Evolutionary conservation across 2,797 vertebrate genomes (phyloP), one percentile per base, ranked within the genome.

Genomic region (Coendou prehensilis): DNA sequence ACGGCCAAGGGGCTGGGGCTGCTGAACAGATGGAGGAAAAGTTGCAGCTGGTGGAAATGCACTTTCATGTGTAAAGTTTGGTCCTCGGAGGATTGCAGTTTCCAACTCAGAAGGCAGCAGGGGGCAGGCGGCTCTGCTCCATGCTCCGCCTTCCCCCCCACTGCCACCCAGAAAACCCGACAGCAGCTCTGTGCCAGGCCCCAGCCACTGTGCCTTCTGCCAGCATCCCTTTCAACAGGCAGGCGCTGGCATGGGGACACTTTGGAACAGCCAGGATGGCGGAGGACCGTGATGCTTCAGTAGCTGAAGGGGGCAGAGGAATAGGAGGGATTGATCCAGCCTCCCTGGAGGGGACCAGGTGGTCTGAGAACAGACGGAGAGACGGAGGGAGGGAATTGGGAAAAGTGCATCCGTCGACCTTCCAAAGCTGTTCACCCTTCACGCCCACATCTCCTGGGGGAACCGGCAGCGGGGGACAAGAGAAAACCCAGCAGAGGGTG

Each of bases 11-110:
- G 98, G 98, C 96, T 93, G 98, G 97, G 97, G 97, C 94, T 98
- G 92, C 88, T 6, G 96, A 98, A 96, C 98, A 99, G 98, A 98
- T 98, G 98, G 98, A 97, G 95, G 61, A 69, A 91, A 93, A 98
- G 98, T 23, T 97, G 96, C 98, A 98, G 98, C 98, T 98, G 98
- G 97, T 98, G 71, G 94, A 95, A 98, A 98, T 97, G 93, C 45
- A 97, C 98, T 98, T 98, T 98, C 98, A 98, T 98, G 98, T 98
- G 98, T 94, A 97, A 98, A 98, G 98, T 98, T 98, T 92, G 97
- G 97, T 98, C 98, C 97, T 79, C n/a, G 83, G 98, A 98, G 98
- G 95, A 96, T 95, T 97, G 45, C 2, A 82, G 95, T 93, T 97
- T 98, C 96, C 97, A 96, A 47, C 97, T 98, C 97, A 23, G 95